A percentile compares a stretch with the other conserved stretches of the same genome.
Conservation (phyloP, 2,888 invertebrate species). For the Andrena marginata region DNA sequence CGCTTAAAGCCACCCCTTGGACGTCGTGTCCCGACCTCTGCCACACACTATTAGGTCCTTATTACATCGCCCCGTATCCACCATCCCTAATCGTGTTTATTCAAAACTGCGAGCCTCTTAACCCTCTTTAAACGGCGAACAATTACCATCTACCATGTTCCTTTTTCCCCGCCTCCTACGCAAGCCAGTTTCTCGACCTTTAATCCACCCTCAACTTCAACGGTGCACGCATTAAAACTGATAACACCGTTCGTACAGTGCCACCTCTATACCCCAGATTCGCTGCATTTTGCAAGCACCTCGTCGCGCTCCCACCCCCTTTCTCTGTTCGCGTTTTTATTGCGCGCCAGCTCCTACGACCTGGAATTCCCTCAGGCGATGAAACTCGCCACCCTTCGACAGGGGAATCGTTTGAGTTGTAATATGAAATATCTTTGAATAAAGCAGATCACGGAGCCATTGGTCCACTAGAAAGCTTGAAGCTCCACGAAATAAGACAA, state of each 20-base stretch:
- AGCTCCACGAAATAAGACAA: too few relatives aligned
- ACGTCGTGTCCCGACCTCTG: neutral
- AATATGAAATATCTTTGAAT: too few relatives aligned
- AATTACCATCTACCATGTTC: neutral
- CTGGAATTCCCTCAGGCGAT: neutral
- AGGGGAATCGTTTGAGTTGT: too few relatives aligned
- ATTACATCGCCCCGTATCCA: neutral
- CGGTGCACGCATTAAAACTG: slow-evolving; percentile 10
- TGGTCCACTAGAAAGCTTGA: too few relatives aligned
- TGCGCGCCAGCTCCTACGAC: neutral
- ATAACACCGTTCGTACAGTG: slow-evolving; percentile 6
- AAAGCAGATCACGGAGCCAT: too few relatives aligned
- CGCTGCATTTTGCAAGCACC: neutral
- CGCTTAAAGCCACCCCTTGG: slow-evolving; percentile 13
- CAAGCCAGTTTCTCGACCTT: slow-evolving; percentile 3
- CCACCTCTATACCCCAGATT: neutral
- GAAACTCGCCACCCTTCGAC: neutral
- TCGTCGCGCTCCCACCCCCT: neutral
- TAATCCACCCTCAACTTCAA: slow-evolving; percentile 4
- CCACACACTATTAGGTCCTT: slow-evolving; percentile 1
- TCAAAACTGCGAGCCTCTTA: slow-evolving; percentile 22
- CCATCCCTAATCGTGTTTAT: slow-evolving; percentile 29
- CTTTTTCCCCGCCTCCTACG: neutral
- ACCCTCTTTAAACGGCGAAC: neutral
- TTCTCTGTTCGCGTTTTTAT: neutral